Base-by-base conservation (phyloP, 2,797 vertebrate genomes). In the Mus minutoides region DNA sequence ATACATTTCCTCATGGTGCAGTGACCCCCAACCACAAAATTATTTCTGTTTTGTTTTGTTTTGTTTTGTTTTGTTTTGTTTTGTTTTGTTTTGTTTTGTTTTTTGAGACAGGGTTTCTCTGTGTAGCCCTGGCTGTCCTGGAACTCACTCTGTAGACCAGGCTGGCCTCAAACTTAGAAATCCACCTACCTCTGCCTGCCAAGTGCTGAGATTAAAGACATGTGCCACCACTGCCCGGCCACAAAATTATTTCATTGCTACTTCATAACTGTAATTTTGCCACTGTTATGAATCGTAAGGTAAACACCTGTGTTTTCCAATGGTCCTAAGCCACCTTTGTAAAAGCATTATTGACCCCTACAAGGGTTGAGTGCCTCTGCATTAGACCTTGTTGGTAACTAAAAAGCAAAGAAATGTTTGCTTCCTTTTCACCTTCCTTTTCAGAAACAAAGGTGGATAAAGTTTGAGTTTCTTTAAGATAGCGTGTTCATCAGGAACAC, bases 401-500 rank as follows among this genome's bases (percentile, higher is more conserved):
- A 10, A 26, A 62, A 60, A 92, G 8, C 11, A 77, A 85, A 64
- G n/a, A 13, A 13, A 60, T 5, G 69, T 90, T 34, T 34, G 24
- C 37, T 93, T 86, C n/a, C 46, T 82, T 92, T 91, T 60, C 52
- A 71, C 75, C 49, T 54, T n/a, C 22, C 5, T 83, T 22, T 87
- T 13, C 49, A 89, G 76, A 94, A 92, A 93, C 60, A 88, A 92
- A 94, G 8, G 19, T 64, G 92, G 75, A 60, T 79, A n/a, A 91
- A 92, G 29, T 93, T 94, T 89, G 11, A 49, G 86, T 91, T 91
- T 40, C 78, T 88, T 96, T 43, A 43, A 2, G 49, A 37, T n/a
- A 60, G 9, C 0, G 71, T 87, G 16, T 92, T 96, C 24, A 93
- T 49, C 46, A 86, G 60, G 88, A 93, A 75, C 84, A 3, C n/a